Evolutionary conservation across 2,888 invertebrate species (phyloP), one percentile per base, ranked within the genome.

Genomic region (Drosophila robusta): DNA sequence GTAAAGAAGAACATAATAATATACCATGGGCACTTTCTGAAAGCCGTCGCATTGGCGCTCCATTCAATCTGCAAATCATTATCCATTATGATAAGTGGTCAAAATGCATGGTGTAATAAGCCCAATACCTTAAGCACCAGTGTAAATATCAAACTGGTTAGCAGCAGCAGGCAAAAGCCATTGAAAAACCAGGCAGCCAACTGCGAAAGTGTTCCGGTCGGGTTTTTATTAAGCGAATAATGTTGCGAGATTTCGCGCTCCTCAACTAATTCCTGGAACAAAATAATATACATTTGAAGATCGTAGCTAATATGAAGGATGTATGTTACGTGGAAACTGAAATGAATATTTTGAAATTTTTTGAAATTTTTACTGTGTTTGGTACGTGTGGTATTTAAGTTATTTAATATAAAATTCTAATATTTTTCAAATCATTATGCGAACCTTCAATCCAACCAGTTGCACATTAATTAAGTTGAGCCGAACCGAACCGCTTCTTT

Each of bases 251-350:
- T 4, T 1, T 68, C 71, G 1, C 63, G 60, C 24, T 83, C 87
- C 44, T 85, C 62, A 0, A 78, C 72, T 0, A 83, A 75, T 26
- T 75, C 52, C 82, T 82, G 34, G 4, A 38, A 52, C 3, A 18
- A 34, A 24, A 11, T 16, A 11, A 12, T 39, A 9, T 39, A 16
- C 4, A 8, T 38, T 8, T 39, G 1, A 29, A 2, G 8, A 29
- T 29, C 8, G 8, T 7, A 8, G 8, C 1, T 29, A 22, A 3
- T 22, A 22, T 22, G 22, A 3, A 22, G 22, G 4, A 0, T 22
- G 22, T 22, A 0, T 22, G 18, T 18, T 18, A 2, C 22, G 22
- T 22, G 3, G 0, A 22, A 22, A 22, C 22, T 22, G 3, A 3
- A 22, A 22, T 22, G 22, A 22, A 22, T 3, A 22, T 22, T 4